Conservation (phyloP, 2,797 vertebrate genomes). For the Capromys pilorides region DNA sequence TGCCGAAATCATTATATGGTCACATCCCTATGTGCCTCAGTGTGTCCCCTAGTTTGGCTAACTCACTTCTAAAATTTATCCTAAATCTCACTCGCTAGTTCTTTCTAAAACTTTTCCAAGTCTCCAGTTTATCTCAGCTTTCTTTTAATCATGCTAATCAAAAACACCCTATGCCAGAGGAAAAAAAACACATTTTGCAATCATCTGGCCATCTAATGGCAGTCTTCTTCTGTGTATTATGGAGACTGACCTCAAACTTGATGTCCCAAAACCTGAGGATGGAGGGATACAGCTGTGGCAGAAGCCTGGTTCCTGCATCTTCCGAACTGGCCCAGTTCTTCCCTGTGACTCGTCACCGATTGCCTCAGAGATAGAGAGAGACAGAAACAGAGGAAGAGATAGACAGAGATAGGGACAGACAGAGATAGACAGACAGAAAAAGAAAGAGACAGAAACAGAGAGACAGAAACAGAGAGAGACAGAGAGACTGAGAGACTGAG, state of each 20-base stretch:
- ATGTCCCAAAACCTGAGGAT: neutral
- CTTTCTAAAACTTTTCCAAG: conserved; percentile 34
- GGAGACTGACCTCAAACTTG: neutral
- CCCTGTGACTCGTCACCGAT: too few species aligned
- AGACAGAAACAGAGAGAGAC: neutral
- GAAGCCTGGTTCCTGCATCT: neutral
- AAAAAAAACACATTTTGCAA: neutral
- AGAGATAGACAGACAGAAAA: neutral
- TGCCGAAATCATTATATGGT: neutral
- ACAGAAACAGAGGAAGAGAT: neutral
- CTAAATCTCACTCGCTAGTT: neutral
- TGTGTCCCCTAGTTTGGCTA: neutral
- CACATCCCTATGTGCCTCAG: neutral
- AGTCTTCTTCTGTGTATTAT: neutral
- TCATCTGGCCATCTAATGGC: neutral
- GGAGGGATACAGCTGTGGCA: neutral
- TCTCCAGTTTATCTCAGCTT: neutral
- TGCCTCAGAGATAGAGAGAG: neutral
- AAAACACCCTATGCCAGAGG: neutral
- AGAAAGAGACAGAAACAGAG: neutral
- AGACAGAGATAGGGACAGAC: neutral
- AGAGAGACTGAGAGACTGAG: too few species aligned
- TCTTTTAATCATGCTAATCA: neutral
- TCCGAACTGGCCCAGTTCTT: neutral
- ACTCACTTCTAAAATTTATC: neutral